Evolutionary conservation across 1,140 invertebrate species (phyloP).

Genomic region (Pentalonia nigronervosa): DNA sequence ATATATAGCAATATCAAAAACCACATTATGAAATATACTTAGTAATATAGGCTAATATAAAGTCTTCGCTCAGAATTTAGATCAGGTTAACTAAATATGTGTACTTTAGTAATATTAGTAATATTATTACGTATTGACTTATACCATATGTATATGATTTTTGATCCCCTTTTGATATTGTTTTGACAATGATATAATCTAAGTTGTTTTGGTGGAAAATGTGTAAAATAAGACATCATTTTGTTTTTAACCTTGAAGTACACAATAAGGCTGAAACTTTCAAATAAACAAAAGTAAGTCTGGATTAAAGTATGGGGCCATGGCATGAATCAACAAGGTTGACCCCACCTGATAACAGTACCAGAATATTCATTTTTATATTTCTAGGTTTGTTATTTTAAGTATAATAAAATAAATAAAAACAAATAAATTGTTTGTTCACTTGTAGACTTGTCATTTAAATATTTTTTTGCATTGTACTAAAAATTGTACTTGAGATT

Average conservation of each 20-base stretch:
- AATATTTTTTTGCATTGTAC: too few relatives aligned
- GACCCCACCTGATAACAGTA: not conserved
- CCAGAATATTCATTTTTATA: not conserved
- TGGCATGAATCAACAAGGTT: not conserved
- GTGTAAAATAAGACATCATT: not conserved
- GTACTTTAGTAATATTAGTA: not conserved
- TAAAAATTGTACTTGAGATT: not conserved
- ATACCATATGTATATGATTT: not conserved
- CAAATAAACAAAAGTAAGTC: not conserved
- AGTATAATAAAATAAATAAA: not conserved
- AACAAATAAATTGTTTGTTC: not conserved
- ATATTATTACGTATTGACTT: not conserved
- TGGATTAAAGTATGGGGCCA: not conserved
- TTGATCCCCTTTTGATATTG: not conserved
- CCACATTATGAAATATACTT: too few relatives aligned
- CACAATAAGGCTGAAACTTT: not conserved
- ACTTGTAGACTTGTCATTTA: not conserved
- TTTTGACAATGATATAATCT: not conserved
- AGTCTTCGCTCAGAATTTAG: too few relatives aligned
- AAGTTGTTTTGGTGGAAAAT: not conserved
- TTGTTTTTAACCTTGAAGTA: not conserved
- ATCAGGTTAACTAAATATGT: not conserved
- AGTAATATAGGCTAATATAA: too few relatives aligned
- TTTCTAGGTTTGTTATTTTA: not conserved
- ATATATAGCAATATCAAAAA: too few relatives aligned